Evolutionary conservation across 2,797 vertebrate genomes (phyloP), one percentile per base, ranked within the genome.

Genomic region (Danio jaintianensis): DNA sequence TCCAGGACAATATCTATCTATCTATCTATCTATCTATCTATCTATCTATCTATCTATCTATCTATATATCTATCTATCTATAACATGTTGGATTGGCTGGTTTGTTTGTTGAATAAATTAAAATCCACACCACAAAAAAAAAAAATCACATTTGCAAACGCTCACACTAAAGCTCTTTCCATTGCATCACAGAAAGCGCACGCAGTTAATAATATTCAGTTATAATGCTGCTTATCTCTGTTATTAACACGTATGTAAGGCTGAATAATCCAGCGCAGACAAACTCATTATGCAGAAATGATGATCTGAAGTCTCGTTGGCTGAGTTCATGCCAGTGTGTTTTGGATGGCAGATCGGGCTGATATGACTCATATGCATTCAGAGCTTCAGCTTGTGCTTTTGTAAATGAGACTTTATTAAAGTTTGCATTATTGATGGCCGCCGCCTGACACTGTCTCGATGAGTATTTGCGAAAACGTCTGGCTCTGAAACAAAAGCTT

Each of bases 391-490:
- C 69, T 58, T 36, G 69, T 38, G 18, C 61, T 67, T 40, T 52
- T 20, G 29, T 12, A 58, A 74, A 55, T 56, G 42, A 74, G 70
- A 50, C 53, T 75, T 73, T 75, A 81, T 75, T 81, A 81, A 81
- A 81, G 72, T 75, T 36, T 75, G 72, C 63, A 75, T 69, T 81
- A 81, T 75, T 81, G 56, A 81, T 81, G 71, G n/a, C n/a, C 8
- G 1, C 12, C 43, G 70, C n/a, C 42, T 48, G 62, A 18, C 20
- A 68, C 52, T 7, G 42, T 52, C 75, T 67, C 13, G 50, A 77
- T 77, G 53, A 76, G 40, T 38, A 45, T 56, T 66, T 77, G 52
- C 7, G 16, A 53, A 56, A 20, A 67, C 16, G 42, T 48, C 61
- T 68, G 63, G 43, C 62, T 68, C 22, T 20, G 43, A 59, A 55